Evolutionary conservation across 2,113 vertebrate species (phyloP).

Genomic region (Poeciliopsis occidentalis): DNA sequence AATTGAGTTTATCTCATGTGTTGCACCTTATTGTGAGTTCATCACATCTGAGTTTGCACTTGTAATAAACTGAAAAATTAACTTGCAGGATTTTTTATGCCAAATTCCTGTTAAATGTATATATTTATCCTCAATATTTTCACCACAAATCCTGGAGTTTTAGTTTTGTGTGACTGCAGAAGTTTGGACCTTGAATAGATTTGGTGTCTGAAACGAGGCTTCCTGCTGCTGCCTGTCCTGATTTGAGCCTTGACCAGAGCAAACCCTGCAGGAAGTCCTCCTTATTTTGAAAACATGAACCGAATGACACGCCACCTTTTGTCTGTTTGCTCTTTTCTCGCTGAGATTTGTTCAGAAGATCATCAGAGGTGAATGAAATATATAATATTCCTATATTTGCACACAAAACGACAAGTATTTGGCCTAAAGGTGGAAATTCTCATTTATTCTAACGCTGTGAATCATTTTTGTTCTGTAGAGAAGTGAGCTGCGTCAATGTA

Average conservation of each 20-base stretch:
- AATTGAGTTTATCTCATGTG: not conserved
- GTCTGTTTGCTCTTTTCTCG: constrained; percentile 43
- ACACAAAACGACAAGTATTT: no score
- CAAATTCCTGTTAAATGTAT: not conserved
- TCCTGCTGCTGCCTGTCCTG: constrained; percentile 50
- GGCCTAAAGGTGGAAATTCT: not conserved
- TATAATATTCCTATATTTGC: no score
- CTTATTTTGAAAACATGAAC: constrained; percentile 70
- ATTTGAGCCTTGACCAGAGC: constrained; percentile 57
- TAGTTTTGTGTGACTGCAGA: not conserved
- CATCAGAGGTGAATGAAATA: not conserved
- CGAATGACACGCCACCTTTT: constrained; percentile 35
- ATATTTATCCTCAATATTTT: not conserved
- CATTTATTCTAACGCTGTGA: not conserved
- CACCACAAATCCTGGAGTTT: not conserved
- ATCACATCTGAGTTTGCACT: not conserved
- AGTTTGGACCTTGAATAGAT: not conserved
- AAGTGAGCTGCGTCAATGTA: not conserved
- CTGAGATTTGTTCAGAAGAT: constrained; percentile 25
- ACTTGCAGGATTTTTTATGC: not conserved
- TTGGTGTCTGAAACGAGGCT: not conserved
- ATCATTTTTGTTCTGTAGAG: not conserved
- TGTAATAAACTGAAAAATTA: not conserved
- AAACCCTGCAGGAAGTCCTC: constrained; percentile 55
- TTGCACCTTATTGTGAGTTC: constrained; percentile 1